phyloP scores from a whole-genome alignment of 2,797 vertebrate species.

The Heterohyrax brucei region DNA sequence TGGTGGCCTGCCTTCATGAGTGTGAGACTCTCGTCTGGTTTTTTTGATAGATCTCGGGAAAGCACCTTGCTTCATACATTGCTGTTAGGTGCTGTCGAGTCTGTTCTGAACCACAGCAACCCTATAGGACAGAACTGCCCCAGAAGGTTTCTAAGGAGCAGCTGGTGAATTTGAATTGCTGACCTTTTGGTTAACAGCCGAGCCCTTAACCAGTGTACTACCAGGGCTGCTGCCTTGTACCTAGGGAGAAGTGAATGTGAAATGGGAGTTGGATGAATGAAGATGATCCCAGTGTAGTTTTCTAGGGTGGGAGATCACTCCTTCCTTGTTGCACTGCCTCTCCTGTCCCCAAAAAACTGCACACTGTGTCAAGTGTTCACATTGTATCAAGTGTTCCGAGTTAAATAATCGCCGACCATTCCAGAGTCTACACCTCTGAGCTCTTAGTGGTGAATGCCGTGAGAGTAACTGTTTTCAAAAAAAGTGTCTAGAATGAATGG shows the following conservation, averaged over 20 bases:
- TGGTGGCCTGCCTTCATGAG: constrained; percentile 8
- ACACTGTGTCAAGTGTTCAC: background rate
- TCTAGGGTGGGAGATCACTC: background rate
- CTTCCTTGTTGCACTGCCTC: background rate
- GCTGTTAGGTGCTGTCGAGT: too few relatives aligned
- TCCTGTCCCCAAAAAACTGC: constrained; percentile 42
- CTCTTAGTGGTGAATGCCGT: background rate
- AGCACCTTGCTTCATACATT: background rate
- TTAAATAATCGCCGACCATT: background rate
- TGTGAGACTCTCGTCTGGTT: background rate
- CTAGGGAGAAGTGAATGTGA: background rate
- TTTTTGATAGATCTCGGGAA: background rate
- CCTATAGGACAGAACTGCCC: too few relatives aligned
- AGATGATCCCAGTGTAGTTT: background rate
- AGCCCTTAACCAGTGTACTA: too few relatives aligned
- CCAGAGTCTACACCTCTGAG: background rate
- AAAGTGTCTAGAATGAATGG: constrained; percentile 58
- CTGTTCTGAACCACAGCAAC: too few relatives aligned
- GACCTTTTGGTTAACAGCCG: too few relatives aligned
- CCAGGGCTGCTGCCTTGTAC: background rate
- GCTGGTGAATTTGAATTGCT: too few relatives aligned
- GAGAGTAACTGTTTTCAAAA: constrained; percentile 18
- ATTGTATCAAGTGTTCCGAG: background rate
- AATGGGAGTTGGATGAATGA: background rate
- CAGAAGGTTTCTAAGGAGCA: too few relatives aligned